These are phyloP conservation scores for Helicoverpa zea DNA, from an alignment of 1,140 invertebrate genomes.

Conservation along the genomic window DNA sequence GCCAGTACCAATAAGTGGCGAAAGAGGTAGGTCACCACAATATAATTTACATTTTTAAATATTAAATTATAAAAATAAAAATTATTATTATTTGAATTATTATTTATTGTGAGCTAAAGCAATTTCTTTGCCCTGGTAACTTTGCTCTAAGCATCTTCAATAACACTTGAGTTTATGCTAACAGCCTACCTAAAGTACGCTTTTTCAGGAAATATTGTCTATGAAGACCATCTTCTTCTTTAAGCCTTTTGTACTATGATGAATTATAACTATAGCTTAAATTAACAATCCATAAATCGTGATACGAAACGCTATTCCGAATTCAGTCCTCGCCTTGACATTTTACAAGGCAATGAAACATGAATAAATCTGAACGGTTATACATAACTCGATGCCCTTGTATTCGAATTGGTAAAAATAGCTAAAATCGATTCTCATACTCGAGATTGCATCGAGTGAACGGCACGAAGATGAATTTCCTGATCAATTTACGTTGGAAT, in stretches of 20 bases:
- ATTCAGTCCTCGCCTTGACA: not conserved
- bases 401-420: slow-evolving; percentile 27
- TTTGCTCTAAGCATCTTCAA: no score
- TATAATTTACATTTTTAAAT: no score
- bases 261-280: not conserved
- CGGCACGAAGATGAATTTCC: slow-evolving; percentile 27
- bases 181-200: no score
- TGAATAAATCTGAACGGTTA: not conserved
- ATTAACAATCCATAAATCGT: not conserved
- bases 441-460: slow-evolving; percentile 23
- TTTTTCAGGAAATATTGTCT: no score
- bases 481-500: not conserved
- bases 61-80: no score
- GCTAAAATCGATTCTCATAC: slow-evolving; percentile 9
- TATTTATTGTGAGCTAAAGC: no score
- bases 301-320: not conserved
- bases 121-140: no score
- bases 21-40: no score
- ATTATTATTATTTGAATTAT: no score
- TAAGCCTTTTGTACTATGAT: not conserved
- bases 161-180: no score
- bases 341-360: slow-evolving; percentile 1
- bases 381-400: not conserved
- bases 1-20: no score
- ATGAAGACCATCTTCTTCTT: not conserved